Evolutionary conservation across 2,797 vertebrate species (phyloP).

Genomic region (Sciurus vulgaris): DNA sequence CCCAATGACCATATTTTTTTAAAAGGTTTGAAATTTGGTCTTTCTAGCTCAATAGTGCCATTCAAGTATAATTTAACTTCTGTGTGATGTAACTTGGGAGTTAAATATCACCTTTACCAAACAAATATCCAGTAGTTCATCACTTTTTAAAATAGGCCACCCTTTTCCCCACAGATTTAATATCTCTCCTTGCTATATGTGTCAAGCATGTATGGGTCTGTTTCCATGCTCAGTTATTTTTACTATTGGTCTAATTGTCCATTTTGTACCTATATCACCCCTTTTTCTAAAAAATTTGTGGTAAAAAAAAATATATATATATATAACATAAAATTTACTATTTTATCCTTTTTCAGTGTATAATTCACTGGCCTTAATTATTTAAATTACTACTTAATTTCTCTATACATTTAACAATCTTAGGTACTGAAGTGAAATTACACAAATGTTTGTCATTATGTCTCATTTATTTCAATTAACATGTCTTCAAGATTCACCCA

Average conservation of each 20-base stretch:
- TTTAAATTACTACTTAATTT: not conserved
- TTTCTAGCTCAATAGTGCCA: not conserved
- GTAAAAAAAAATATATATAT: not conserved
- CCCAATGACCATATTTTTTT: not conserved
- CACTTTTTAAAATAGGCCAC: not conserved
- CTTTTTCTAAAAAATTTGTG: not conserved
- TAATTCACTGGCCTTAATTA: not conserved
- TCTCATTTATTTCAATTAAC: not conserved
- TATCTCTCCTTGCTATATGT: not conserved
- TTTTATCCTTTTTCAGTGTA: not conserved
- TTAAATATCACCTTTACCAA: not conserved
- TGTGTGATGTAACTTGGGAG: not conserved
- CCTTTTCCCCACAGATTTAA: not conserved
- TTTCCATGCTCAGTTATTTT: not conserved
- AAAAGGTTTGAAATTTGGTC: constrained; percentile 1
- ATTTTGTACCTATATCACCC: not conserved
- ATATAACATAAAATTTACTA: not conserved
- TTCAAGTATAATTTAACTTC: not conserved
- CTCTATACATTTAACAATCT: not conserved
- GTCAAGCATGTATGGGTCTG: not conserved
- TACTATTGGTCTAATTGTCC: not conserved
- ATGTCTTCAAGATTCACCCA: not conserved
- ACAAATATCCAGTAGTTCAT: not conserved
- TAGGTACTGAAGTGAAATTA: not conserved
- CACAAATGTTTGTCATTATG: not conserved